phyloP scores from a whole-genome alignment of 2,113 vertebrate species.

The Misgurnus mizolepis region DNA sequence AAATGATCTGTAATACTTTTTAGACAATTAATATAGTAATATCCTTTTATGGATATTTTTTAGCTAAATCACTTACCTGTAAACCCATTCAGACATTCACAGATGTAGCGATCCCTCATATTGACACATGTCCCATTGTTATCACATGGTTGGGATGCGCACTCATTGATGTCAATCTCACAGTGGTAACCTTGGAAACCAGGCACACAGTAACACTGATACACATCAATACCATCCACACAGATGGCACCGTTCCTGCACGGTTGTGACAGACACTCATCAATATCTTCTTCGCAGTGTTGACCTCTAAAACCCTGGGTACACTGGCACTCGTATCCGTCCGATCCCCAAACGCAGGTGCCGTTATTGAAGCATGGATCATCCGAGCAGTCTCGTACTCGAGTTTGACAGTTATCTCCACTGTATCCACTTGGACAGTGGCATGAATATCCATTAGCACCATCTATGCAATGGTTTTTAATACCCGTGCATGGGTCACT shows the following conservation, averaged over 20 bases:
- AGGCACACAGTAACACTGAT: conserved; percentile 94
- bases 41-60: too few species aligned
- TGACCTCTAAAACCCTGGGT: conserved; percentile 73
- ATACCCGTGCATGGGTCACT: conserved; percentile 74
- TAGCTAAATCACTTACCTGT: conserved; percentile 73
- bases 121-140: conserved; percentile 89
- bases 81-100: conserved; percentile 82
- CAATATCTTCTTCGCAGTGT: conserved; percentile 74
- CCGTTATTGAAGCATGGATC: conserved; percentile 80
- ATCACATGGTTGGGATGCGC: conserved; percentile 87
- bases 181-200: conserved; percentile 94
- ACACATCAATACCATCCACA: conserved; percentile 70
- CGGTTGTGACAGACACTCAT: conserved; percentile 80
- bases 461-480: conserved; percentile 66
- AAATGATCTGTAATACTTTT: too few species aligned
- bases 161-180: conserved; percentile 96
- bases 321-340: conserved; percentile 76
- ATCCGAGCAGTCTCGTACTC: conserved; percentile 67
- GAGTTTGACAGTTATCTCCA: conserved; percentile 68
- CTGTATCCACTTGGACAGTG: conserved; percentile 71
- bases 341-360: conserved; percentile 67
- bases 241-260: conserved; percentile 94
- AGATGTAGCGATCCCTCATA: conserved; percentile 83
- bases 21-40: too few species aligned
- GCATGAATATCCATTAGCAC: conserved; percentile 68